These are phyloP conservation scores for Melanotus villosus DNA, from an alignment of 2,888 invertebrate species.

Conservation along the genomic window DNA sequence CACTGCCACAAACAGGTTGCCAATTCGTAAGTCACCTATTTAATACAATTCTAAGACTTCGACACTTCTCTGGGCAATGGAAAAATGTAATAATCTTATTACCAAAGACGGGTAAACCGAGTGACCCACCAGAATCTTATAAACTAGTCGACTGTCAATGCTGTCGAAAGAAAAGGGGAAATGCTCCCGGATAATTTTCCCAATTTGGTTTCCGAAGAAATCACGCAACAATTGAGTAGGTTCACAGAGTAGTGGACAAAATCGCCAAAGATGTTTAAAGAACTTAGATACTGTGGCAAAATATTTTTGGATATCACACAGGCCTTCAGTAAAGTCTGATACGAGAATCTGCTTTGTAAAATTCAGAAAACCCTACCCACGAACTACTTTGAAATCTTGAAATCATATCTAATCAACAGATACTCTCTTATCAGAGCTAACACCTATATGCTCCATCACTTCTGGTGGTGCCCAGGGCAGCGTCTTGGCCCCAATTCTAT, in stretches of 20 bases:
- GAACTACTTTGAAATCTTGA: no score
- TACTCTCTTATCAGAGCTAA: not conserved
- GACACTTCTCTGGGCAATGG: not conserved
- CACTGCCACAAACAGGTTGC: not conserved
- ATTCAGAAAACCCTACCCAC: not conserved
- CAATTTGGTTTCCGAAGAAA: not conserved
- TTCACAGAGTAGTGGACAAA: not conserved
- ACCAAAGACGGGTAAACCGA: not conserved
- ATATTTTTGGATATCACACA: not conserved
- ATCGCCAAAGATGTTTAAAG: not conserved
- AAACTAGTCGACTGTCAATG: not conserved
- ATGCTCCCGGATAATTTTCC: not conserved
- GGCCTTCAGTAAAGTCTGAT: not conserved
- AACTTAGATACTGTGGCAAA: not conserved
- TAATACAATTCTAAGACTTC: not conserved
- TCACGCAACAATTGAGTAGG: not conserved
- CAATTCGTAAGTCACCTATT: not conserved
- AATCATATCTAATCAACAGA: not conserved
- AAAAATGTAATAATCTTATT: not conserved
- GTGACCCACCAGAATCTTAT: not conserved
- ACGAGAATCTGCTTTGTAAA: not conserved
- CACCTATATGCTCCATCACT: not conserved
- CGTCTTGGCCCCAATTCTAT: not conserved
- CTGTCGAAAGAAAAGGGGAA: not conserved
- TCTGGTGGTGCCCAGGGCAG: not conserved